phyloP scores from a whole-genome alignment of 1,140 invertebrate genomes.

The Paralvinella palmiformis region DNA sequence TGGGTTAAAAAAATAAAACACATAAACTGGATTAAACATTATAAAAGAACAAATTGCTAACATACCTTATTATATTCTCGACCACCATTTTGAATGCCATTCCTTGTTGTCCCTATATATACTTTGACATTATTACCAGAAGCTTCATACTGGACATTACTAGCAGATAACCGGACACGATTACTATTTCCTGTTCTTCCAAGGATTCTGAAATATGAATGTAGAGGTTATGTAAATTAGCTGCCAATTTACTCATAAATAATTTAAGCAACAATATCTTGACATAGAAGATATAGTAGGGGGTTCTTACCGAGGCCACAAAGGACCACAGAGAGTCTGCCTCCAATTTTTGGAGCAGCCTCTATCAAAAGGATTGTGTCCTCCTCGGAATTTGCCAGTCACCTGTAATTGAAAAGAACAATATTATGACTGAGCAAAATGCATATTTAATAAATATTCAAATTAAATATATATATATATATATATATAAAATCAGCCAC shows the following conservation, averaged over 20 bases:
- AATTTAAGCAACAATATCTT: no score
- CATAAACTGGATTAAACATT: no score
- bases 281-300: no score
- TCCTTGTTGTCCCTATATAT: slow-evolving; percentile 92
- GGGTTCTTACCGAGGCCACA: slow-evolving; percentile 87
- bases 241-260: no score
- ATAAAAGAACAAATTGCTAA: no score
- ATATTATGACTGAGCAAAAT: background rate
- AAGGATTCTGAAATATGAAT: no score
- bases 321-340: slow-evolving; percentile 89
- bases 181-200: no score
- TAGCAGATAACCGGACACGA: slow-evolving; percentile 43
- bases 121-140: slow-evolving; percentile 83
- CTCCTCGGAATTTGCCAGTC: slow-evolving; percentile 95
- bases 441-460: background rate
- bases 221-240: no score
- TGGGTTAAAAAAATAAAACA: no score
- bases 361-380: slow-evolving; percentile 92
- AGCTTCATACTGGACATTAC: slow-evolving; percentile 41
- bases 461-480: background rate
- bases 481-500: background rate
- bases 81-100: slow-evolving; percentile 76
- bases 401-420: slow-evolving; percentile 55
- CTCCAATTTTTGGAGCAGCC: slow-evolving; percentile 92
- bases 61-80: slow-evolving; percentile 87